Conservation (phyloP, 2,888 invertebrate genomes). For the Ophion slaviceki region DNA sequence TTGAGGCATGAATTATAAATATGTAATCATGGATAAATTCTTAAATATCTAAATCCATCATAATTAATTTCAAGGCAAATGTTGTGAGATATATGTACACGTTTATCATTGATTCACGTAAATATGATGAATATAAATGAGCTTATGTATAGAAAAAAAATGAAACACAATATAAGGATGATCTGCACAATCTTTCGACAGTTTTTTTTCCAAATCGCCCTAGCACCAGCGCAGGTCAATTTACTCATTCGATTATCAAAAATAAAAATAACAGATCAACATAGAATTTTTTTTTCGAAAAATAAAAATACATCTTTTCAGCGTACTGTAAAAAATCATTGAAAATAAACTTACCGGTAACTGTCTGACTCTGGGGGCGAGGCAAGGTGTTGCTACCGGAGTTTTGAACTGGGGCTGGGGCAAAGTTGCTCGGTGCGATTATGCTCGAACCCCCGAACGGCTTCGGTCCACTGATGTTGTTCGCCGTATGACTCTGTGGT, state of each 20-base stretch:
- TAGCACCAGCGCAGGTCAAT: not conserved
- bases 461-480: conserved; percentile 80
- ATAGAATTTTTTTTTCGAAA: not conserved
- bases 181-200: not conserved
- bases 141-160: not conserved
- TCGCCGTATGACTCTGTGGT: conserved; percentile 71
- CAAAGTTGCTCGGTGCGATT: conserved; percentile 74
- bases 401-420: conserved; percentile 75
- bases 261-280: not conserved
- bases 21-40: too few species aligned
- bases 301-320: not conserved
- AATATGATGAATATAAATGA: too few species aligned
- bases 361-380: conserved; percentile 80
- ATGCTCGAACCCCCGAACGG: conserved; percentile 80
- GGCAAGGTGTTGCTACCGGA: conserved; percentile 79
- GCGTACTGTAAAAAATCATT: not conserved
- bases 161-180: not conserved
- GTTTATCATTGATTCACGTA: too few species aligned
- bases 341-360: conserved; percentile 79
- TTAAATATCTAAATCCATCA: too few species aligned
- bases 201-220: not conserved
- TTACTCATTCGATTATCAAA: not conserved
- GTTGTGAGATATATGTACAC: too few species aligned
- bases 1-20: too few species aligned
- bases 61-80: too few species aligned